Percentiles rank a stretch among this genome's conserved stretches.
phyloP scores from a whole-genome alignment of 2,113 vertebrate genomes.

The Elachura formosa region DNA sequence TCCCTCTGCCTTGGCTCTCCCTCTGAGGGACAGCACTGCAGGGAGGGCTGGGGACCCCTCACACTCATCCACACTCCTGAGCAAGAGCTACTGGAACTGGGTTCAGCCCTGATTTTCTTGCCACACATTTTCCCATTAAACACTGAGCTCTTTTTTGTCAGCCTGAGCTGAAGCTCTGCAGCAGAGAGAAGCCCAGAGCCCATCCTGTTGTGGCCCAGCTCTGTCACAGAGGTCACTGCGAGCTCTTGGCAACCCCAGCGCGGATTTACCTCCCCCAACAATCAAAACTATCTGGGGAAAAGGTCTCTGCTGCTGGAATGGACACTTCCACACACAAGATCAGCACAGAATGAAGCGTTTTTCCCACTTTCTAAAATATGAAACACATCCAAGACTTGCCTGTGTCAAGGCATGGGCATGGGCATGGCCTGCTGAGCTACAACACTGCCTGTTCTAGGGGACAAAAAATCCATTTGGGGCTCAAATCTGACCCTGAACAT shows the following conservation, averaged over 20 bases:
- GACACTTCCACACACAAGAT: not conserved
- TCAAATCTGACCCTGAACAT: not conserved
- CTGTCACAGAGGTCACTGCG: not conserved
- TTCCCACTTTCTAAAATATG: not conserved
- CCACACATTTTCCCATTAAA: not conserved
- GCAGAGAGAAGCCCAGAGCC: not conserved
- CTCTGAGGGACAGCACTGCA: accelerated
- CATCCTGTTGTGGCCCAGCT: not conserved
- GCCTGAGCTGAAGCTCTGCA: not conserved
- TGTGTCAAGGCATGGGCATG: not conserved
- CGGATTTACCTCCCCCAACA: not conserved
- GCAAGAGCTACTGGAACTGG: accelerated
- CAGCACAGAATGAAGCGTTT: not conserved
- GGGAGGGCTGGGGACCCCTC: not conserved
- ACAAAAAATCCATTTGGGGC: not conserved
- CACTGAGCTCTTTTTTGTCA: accelerated
- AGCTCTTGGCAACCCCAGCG: not conserved
- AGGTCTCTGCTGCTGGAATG: not conserved
- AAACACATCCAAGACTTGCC: not conserved
- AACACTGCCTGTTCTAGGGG: not conserved
- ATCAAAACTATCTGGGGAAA: not conserved
- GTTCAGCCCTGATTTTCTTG: accelerated
- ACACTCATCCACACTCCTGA: accelerated
- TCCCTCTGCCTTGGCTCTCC: not conserved
- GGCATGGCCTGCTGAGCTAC: not conserved